A percentile compares a stretch with the other conserved stretches of the same genome.
Evolutionary conservation across 2,888 invertebrate species (phyloP).

Genomic region (Homarus gammarus): DNA sequence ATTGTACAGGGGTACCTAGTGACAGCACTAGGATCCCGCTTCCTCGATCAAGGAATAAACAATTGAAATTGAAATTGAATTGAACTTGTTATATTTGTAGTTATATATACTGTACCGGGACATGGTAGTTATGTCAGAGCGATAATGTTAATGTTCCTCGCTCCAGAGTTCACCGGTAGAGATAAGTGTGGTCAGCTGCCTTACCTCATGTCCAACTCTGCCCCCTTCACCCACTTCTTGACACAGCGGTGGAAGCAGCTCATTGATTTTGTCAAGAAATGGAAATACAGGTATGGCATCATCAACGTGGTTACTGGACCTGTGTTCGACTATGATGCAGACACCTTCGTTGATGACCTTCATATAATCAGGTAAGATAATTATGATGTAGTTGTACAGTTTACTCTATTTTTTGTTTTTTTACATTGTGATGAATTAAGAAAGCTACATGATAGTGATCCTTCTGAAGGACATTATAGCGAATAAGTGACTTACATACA

Average conservation of each 20-base stretch:
- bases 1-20: too few species aligned
- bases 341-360: constrained; percentile 61
- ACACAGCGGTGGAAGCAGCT: constrained; percentile 52
- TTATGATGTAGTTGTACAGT: too few species aligned
- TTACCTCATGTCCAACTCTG: constrained; percentile 59
- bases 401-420: too few species aligned
- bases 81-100: background rate
- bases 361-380: constrained; percentile 25
- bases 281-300: constrained; percentile 46
- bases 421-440: too few species aligned
- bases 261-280: constrained; percentile 31
- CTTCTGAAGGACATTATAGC: too few species aligned
- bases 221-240: constrained; percentile 43
- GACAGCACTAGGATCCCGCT: too few species aligned
- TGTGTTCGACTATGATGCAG: constrained; percentile 62
- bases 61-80: too few species aligned
- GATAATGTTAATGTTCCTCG: too few species aligned
- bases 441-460: too few species aligned
- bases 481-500: too few species aligned
- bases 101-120: background rate
- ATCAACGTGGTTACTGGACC: constrained; percentile 63
- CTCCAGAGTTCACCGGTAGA: constrained; percentile 36
- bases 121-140: too few species aligned
- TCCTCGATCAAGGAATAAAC: too few species aligned
- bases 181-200: constrained; percentile 15